Evolutionary conservation across 2,113 vertebrate species (phyloP).

Genomic region (Gymnobelideus leadbeateri): DNA sequence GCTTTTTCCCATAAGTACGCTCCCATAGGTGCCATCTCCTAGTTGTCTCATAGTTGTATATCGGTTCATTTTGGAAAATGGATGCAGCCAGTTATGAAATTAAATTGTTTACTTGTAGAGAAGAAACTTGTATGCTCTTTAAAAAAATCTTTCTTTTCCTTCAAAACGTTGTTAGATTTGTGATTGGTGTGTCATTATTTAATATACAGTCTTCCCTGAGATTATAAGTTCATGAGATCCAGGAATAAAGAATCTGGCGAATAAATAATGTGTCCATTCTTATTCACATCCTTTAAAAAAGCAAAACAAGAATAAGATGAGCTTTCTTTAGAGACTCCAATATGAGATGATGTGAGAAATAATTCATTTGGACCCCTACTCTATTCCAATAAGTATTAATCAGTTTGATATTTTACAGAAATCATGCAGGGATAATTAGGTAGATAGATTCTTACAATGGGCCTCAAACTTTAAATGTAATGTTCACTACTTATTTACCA

Average conservation of each 20-base stretch:
- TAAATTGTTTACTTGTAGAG: slow-evolving; percentile 39
- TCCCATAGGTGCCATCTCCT: slow-evolving; percentile 97
- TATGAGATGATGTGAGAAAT: not conserved
- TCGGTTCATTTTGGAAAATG: slow-evolving; percentile 92
- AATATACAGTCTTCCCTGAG: slow-evolving; percentile 55
- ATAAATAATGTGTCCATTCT: slow-evolving; percentile 73
- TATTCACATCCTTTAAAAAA: slow-evolving; percentile 58
- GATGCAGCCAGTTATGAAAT: not conserved
- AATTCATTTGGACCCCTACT: no score
- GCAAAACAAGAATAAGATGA: not conserved
- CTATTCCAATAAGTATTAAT: no score
- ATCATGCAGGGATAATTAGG: no score
- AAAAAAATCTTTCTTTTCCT: slow-evolving; percentile 32
- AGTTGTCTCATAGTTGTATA: slow-evolving; percentile 96
- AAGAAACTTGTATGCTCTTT: slow-evolving; percentile 13
- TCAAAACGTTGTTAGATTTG: slow-evolving; percentile 50
- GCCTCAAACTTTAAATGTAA: no score
- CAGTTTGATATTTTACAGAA: no score
- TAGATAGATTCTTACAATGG: no score
- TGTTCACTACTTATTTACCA: no score
- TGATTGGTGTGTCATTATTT: slow-evolving; percentile 67
- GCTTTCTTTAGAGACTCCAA: slow-evolving; percentile 15
- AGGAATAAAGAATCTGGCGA: slow-evolving; percentile 51
- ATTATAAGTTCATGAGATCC: slow-evolving; percentile 62
- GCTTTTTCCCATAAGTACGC: slow-evolving; percentile 96